Base-by-base conservation (phyloP, 1,140 invertebrate genomes). In the Hetaerina americana region DNA sequence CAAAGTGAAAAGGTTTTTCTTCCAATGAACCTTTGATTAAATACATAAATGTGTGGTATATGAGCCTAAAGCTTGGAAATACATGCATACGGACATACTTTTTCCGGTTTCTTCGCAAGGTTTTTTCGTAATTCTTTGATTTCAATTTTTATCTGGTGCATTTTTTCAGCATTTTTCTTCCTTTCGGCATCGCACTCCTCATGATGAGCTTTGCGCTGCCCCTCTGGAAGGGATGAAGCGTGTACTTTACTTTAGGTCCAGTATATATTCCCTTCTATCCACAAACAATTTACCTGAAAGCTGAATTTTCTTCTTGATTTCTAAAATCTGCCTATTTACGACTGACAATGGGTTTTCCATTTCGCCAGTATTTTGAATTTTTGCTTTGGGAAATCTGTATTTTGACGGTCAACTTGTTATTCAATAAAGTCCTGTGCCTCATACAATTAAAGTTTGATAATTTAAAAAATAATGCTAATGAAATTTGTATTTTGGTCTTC, bases 271-370 rank as follows among this genome's bases (percentile, higher is more conserved):
- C n/a, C n/a, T n/a, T n/a, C n/a, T n/a, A n/a, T n/a, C n/a, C n/a
- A n/a, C n/a, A n/a, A n/a, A n/a, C n/a, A 40, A 6, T 40, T 5
- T 77, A 91, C 90, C 90, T 78, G 90, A 90, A 71, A 92, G 78
- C 76, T 92, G 87, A 77, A 92, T 91, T 77, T 91, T 90, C 80
- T 91, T 92, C 78, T 92, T 92, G 57, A 92, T 87, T 81, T 92
- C 89, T 57, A 57, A 57, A 5, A 57, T 57, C 10, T 57, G 40
- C 22, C 40, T 12, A 57, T 57, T 57, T 5, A 57, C 40, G 22
- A 57, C 40, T 18, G 15, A 18, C 40, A 57, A 12, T 18, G 40
- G 15, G 40, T 12, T 57, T 57, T 57, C 40, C 40, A 57, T 57
- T n/a, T n/a, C n/a, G n/a, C n/a, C n/a, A n/a, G n/a, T n/a, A n/a